phyloP scores from a whole-genome alignment of 2,113 vertebrate species.

The Clarias gariepinus region DNA sequence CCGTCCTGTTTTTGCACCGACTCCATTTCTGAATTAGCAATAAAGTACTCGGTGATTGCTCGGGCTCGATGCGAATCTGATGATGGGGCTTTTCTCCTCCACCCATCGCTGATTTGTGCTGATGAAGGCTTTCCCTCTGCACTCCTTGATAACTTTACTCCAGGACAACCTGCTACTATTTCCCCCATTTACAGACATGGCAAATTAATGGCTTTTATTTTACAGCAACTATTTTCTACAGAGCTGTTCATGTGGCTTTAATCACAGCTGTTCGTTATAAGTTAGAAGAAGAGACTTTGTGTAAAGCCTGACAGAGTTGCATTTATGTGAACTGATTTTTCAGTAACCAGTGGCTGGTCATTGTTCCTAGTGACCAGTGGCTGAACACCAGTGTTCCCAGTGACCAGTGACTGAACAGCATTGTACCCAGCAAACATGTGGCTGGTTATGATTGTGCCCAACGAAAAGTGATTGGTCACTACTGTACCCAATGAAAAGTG shows the following conservation, averaged over 20 bases:
- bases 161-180: neutral
- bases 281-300: neutral
- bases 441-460: neutral
- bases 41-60: slow-evolving; percentile 16
- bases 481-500: neutral
- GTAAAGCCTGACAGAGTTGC: neutral
- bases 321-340: neutral
- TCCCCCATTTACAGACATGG: neutral
- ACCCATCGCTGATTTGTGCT: slow-evolving; percentile 21
- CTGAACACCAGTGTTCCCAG: no score
- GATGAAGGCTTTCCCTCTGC: slow-evolving; percentile 26
- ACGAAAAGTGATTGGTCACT: neutral
- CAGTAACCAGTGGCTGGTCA: neutral
- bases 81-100: slow-evolving; percentile 34
- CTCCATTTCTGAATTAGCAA: slow-evolving; percentile 23
- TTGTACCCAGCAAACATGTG: neutral
- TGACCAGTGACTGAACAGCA: neutral
- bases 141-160: slow-evolving; percentile 21
- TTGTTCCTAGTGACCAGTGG: neutral
- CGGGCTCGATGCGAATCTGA: slow-evolving; percentile 16
- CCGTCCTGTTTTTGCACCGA: neutral
- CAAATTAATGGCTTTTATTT: neutral
- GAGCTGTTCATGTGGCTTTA: neutral
- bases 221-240: neutral
- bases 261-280: neutral